Evolutionary conservation across 2,888 invertebrate genomes (phyloP), one percentile per base, ranked within the genome.

Genomic region (Agrochola lychnidis): DNA sequence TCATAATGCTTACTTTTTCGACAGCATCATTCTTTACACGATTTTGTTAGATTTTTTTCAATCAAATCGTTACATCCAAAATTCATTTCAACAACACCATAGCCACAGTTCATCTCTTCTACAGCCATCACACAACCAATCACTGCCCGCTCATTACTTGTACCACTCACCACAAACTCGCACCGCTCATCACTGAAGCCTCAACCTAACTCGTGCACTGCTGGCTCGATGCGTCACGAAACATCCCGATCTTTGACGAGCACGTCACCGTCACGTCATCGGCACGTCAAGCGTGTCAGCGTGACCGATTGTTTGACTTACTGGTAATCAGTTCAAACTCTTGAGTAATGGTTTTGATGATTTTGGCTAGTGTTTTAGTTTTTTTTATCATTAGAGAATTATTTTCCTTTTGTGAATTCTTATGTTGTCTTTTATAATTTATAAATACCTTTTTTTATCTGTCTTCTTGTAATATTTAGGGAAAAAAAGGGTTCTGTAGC

Each of bases 181-280:
- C 59, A 56, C 40, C 66, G 66, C 45, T 76, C 4, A 48, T 30
- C 25, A 66, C 64, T 22, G 30, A 12, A 36, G 7, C 45, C 22
- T 6, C 36, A 40, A 59, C 42, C 40, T 14, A 75, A 73, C 75
- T 88, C 88, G 84, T 81, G 86, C 79, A 64, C 48, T 61, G n/a
- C 61, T 36, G 25, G 63, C 77, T 76, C 73, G 76, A 78, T 88
- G 85, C 78, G 79, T 86, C 88, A 88, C 88, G 87, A 82, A 64
- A 56, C 53, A 67, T 79, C 86, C 79, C 73, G 83, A 79, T 76
- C 73, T 85, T 74, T 73, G 83, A 74, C 83, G 70, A 56, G 51
- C 83, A 71, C 81, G 66, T 78, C 84, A 76, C 19, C 63, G 67
- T 67, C 78, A 70, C 77, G 78, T 83, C 77, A 79, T 79, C 48